These are phyloP conservation scores for Tachysurus vachellii DNA, from an alignment of 2,113 vertebrate species.

Conservation along the genomic window DNA sequence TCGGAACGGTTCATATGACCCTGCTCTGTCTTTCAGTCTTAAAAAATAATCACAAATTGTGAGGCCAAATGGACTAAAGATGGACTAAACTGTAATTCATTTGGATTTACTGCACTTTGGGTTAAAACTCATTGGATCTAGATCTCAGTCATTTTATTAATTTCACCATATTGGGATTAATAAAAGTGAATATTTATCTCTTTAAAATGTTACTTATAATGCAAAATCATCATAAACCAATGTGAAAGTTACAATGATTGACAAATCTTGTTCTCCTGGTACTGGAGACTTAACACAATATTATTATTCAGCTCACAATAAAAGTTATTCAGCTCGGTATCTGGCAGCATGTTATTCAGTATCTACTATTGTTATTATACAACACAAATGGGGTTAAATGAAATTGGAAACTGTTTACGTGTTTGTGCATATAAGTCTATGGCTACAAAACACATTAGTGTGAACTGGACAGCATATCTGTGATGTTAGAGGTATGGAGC, in stretches of 20 bases:
- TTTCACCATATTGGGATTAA: not conserved
- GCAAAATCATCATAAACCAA: not conserved
- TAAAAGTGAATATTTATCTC: not conserved
- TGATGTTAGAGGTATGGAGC: constrained; percentile 33
- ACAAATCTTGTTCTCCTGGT: not conserved
- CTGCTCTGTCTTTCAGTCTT: not conserved
- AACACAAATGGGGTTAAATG: not conserved
- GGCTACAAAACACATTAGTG: constrained; percentile 27
- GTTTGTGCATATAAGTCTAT: not conserved
- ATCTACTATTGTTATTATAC: not conserved
- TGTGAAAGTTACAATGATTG: not conserved
- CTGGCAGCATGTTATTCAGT: not conserved
- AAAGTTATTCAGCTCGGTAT: not conserved
- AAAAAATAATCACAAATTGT: not conserved
- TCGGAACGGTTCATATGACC: not conserved
- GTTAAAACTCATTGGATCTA: not conserved
- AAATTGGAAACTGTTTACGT: not conserved
- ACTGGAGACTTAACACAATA: not conserved
- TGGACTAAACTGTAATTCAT: not conserved
- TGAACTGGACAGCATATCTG: constrained; percentile 16
- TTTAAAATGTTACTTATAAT: not conserved
- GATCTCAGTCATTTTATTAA: too few relatives aligned
- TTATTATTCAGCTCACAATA: not conserved
- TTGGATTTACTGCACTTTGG: not conserved
- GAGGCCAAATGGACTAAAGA: not conserved